Evolutionary conservation across 2,113 vertebrate genomes (phyloP).

Genomic region (Litocranius walleri): DNA sequence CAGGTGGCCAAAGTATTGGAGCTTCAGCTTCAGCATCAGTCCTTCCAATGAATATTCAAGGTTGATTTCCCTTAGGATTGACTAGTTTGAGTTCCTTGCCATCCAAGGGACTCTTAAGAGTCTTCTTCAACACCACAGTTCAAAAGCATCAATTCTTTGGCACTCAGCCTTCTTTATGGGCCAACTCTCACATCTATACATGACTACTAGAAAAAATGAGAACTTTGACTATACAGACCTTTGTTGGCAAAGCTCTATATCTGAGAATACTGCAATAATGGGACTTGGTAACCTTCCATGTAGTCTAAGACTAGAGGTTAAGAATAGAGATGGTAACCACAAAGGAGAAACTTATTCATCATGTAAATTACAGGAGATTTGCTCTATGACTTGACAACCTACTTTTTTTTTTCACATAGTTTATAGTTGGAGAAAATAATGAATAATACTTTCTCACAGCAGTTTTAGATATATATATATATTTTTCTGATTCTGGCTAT

Average conservation of each 20-base stretch:
- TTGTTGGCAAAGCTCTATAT: neutral
- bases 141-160: neutral
- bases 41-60: neutral
- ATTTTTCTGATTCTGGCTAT: neutral
- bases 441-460: neutral
- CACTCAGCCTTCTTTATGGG: neutral
- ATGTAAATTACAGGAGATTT: neutral
- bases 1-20: neutral
- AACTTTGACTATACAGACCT: neutral
- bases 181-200: neutral
- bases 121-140: neutral
- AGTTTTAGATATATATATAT: neutral
- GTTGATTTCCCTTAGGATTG: neutral
- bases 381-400: neutral
- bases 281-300: neutral
- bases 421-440: neutral
- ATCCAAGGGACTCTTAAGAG: neutral
- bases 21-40: neutral
- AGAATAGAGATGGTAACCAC: neutral
- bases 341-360: neutral
- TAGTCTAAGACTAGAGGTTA: neutral
- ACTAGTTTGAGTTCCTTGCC: neutral
- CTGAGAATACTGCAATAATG: neutral
- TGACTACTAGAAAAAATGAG: neutral
- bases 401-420: neutral